Base-by-base conservation (phyloP, 2,113 vertebrate species). In the Potamarius usumacintae region DNA sequence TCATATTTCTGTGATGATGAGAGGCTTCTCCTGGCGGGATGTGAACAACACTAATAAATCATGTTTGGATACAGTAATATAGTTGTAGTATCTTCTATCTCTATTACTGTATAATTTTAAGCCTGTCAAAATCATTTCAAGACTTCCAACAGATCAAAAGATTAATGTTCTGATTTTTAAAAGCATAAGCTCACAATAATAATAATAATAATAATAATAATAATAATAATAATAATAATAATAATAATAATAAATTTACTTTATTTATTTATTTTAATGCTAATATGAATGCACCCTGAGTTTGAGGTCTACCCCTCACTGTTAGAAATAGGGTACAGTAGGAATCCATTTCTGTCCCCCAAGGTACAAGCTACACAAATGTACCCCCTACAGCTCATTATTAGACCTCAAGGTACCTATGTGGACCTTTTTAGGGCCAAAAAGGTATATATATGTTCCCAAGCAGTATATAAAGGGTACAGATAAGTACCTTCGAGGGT, bases 1-100 rank as follows among this genome's bases (percentile, higher is more conserved):
- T 92, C 90, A 91, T 88, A 89, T 90, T 84, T 88, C 83, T 57
- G 42, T 84, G 78, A 18, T 86, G 89, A 67, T 78, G 87, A 76
- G 83, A 69, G 52, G 52, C 80, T 89, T 86, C 81, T 63, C 63
- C 89, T 89, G 18, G 85, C 89, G 55, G 14, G 71, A 71, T 62
- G 15, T 42, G 69, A 82, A 67, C 87, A 74, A 85, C 57, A 84
- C 58, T 82, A 88, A 88, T 90, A 90, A 90, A 90, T 90, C 89
- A 88, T 71, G 76, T 77, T 69, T 67, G 63, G 60, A 84, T 88
- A 57, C 72, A 84, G 86, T 88, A 77, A 67, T 63, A 18, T 53
- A 83, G 71, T 63, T 63, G 86, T 90, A 55, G 50, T 83, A 72
- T 88, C 63, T 88, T 86, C 83, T 72, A 72, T 88, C 60, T 17